Evolutionary conservation across 2,113 vertebrate genomes (phyloP).

Genomic region (Siniperca chuatsi): DNA sequence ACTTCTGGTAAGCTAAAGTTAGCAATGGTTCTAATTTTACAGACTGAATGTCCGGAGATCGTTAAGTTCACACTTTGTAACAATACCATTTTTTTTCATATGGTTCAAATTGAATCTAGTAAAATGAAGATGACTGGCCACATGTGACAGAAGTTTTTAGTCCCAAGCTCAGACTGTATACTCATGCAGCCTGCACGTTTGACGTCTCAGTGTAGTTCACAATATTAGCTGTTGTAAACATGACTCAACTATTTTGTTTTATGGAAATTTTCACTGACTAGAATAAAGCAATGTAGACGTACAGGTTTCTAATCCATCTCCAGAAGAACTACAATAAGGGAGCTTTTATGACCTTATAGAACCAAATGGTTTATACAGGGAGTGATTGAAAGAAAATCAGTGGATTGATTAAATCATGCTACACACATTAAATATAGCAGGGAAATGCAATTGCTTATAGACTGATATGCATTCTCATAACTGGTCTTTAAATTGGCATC

Average conservation of each 20-base stretch:
- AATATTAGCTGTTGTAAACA: not conserved
- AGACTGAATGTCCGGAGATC: no score
- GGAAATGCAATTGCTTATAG: not conserved
- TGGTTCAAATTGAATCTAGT: no score
- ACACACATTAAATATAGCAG: not conserved
- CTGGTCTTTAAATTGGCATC: not conserved
- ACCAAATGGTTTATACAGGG: not conserved
- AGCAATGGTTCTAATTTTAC: no score
- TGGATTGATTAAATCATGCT: not conserved
- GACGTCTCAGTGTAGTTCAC: not conserved
- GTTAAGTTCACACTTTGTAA: no score
- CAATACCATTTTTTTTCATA: no score
- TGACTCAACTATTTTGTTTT: not conserved
- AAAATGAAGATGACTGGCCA: no score
- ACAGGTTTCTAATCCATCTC: no score
- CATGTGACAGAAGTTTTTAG: not conserved
- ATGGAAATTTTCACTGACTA: not conserved
- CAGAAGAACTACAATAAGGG: not conserved
- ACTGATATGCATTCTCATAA: not conserved
- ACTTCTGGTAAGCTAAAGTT: no score
- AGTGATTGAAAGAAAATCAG: not conserved
- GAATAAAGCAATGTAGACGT: not conserved
- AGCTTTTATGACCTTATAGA: not conserved
- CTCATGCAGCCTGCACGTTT: not conserved
- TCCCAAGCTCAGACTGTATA: not conserved